phyloP scores from a whole-genome alignment of 2,888 invertebrate species.

The Serripes groenlandicus region DNA sequence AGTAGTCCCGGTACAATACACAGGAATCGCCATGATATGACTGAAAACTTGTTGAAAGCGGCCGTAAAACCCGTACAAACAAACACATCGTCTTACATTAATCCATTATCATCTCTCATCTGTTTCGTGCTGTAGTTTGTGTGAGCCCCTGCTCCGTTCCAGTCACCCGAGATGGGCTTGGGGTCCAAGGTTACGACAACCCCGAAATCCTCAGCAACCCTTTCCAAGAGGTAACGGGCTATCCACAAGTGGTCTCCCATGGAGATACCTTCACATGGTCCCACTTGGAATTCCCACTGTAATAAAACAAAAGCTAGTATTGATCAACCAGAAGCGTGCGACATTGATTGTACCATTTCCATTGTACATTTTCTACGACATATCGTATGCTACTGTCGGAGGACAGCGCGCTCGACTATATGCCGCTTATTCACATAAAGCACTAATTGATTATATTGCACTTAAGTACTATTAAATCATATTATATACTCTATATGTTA shows the following conservation, averaged over 20 bases:
- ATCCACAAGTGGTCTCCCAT: constrained; percentile 88
- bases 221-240: constrained; percentile 86
- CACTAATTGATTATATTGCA: too few species aligned
- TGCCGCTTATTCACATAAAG: too few species aligned
- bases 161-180: constrained; percentile 87
- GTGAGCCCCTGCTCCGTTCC: constrained; percentile 93
- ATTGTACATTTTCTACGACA: too few species aligned
- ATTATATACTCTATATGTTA: too few species aligned
- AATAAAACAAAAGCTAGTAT: background rate
- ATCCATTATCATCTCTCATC: constrained; percentile 91
- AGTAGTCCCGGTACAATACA: too few species aligned
- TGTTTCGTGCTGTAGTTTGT: constrained; percentile 97
- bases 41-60: too few species aligned
- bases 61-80: too few species aligned
- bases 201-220: constrained; percentile 88
- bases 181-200: constrained; percentile 87
- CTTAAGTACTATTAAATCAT: too few species aligned
- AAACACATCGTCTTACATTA: constrained; percentile 81
- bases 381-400: too few species aligned
- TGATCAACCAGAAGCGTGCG: background rate
- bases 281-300: constrained; percentile 91
- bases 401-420: too few species aligned
- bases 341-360: background rate
- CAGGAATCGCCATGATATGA: too few species aligned
- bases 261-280: constrained; percentile 94